phyloP scores from a whole-genome alignment of 64 coral and sea anemone genomes.

The Pocillopora verrucosa region DNA sequence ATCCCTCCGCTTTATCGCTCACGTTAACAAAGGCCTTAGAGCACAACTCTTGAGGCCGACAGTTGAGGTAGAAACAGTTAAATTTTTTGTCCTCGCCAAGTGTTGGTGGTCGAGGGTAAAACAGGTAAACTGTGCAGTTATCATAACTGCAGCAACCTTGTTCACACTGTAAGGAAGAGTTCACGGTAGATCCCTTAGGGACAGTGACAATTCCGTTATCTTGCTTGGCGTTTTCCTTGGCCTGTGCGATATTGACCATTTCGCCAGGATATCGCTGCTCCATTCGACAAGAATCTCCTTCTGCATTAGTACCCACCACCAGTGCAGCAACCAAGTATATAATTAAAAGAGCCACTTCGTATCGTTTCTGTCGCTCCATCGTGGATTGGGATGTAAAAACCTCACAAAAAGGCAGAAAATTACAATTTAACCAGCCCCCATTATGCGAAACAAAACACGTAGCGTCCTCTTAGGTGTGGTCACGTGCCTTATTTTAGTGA shows the following conservation, averaged over 20 bases:
- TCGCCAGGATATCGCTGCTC: background rate
- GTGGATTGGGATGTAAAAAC: background rate
- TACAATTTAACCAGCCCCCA: background rate
- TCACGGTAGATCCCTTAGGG: slow-evolving; percentile 9
- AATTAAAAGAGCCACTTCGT: background rate
- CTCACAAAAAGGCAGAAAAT: slow-evolving; percentile 4
- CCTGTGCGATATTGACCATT: slow-evolving; percentile 33
- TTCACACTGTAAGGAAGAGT: slow-evolving; percentile 11
- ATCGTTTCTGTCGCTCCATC: background rate
- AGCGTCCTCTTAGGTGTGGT: background rate
- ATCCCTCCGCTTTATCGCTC: slow-evolving; percentile 6
- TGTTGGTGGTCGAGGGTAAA: slow-evolving; percentile 1
- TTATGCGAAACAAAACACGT: slow-evolving; percentile 19
- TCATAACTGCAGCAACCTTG: slow-evolving; percentile 18
- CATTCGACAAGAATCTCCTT: slow-evolving; percentile 22
- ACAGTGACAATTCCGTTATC: background rate
- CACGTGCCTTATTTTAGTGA: slow-evolving; percentile 13
- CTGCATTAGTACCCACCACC: background rate
- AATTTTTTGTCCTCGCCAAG: background rate
- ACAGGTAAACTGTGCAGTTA: slow-evolving; percentile 24
- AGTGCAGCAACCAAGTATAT: background rate
- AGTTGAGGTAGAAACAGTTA: slow-evolving; percentile 26
- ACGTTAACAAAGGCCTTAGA: slow-evolving; percentile 11
- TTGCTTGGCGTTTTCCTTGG: slow-evolving; percentile 22
- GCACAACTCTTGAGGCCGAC: slow-evolving; percentile 36